Percentiles rank a stretch among this genome's conserved stretches.
phyloP scores from a whole-genome alignment of 1,140 invertebrate species.

The Lucilia sericata region DNA sequence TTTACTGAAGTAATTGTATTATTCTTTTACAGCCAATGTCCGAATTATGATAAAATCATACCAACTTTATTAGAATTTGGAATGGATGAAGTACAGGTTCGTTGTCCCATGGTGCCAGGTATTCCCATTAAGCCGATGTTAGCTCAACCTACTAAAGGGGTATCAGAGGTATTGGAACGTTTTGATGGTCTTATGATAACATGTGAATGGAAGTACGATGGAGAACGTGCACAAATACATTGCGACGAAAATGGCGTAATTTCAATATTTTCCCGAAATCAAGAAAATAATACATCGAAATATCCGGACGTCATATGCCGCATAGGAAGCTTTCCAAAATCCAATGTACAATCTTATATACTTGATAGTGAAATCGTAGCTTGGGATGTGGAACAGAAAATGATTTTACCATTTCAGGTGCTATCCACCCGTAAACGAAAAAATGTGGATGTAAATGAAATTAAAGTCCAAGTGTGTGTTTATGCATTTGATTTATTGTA shows the following conservation, averaged over 20 bases:
- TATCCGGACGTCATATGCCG: slow-evolving; percentile 95
- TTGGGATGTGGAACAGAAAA: slow-evolving; percentile 90
- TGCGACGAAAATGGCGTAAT: slow-evolving; percentile 77
- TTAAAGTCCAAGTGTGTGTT: slow-evolving; percentile 97
- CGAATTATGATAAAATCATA: slow-evolving; percentile 92
- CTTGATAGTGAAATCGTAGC: slow-evolving; percentile 98
- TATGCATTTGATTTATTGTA: slow-evolving; percentile 98
- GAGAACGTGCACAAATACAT: slow-evolving; percentile 97
- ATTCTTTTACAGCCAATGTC: slow-evolving; percentile 83
- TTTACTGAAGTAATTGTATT: background rate
- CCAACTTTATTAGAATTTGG: slow-evolving; percentile 85
- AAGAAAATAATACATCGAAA: slow-evolving; percentile 97
- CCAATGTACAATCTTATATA: slow-evolving; percentile 85
- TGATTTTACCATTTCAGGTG: slow-evolving; percentile 97
- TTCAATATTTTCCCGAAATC: slow-evolving; percentile 94
- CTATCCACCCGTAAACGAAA: slow-evolving; percentile 96
- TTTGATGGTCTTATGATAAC: slow-evolving; percentile 96
- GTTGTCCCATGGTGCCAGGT: slow-evolving; percentile 92
- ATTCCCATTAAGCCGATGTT: slow-evolving; percentile 99
- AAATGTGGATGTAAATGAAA: slow-evolving; percentile 88
- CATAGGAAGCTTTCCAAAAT: slow-evolving; percentile 73
- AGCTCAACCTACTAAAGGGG: slow-evolving; percentile 96
- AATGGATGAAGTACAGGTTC: slow-evolving; percentile 80
- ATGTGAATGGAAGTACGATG: slow-evolving; percentile 99
- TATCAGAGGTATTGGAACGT: slow-evolving; percentile 88